Percentiles rank a stretch among this genome's conserved stretches.
Evolutionary conservation across 2,888 invertebrate species (phyloP).

Genomic region (Polymixis flavicincta): DNA sequence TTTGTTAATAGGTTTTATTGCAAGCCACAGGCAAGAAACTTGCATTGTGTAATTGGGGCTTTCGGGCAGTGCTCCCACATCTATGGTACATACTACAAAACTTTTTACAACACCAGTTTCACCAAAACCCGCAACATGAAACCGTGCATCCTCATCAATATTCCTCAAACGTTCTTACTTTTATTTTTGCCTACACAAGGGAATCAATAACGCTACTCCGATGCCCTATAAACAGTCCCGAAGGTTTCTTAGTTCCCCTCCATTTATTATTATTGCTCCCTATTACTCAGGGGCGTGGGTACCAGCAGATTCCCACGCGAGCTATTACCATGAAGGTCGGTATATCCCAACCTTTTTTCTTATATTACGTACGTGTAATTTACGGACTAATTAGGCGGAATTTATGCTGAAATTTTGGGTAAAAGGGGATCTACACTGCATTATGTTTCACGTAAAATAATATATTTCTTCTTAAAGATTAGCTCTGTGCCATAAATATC

Average conservation of each 20-base stretch:
- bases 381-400: conserved; percentile 50
- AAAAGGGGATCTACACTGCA: neutral
- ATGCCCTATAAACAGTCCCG: conserved; percentile 70
- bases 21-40: no score
- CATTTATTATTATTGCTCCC: conserved; percentile 75
- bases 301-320: conserved; percentile 70
- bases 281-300: conserved; percentile 72
- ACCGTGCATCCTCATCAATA: conserved; percentile 58
- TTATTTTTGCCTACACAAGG: conserved; percentile 63
- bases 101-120: neutral
- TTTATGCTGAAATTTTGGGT: conserved; percentile 8
- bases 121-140: conserved; percentile 21
- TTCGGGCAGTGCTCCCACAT: no score
- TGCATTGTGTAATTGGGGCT: no score
- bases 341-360: conserved; percentile 68
- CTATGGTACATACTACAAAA: no score
- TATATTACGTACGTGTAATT: conserved; percentile 53
- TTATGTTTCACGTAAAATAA: neutral
- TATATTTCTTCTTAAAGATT: neutral
- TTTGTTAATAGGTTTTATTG: no score
- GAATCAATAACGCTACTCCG: conserved; percentile 66
- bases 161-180: conserved; percentile 52
- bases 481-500: neutral
- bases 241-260: conserved; percentile 63
- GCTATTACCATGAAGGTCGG: conserved; percentile 73